phyloP scores from a whole-genome alignment of 1,140 invertebrate genomes.

The Maniola jurtina region DNA sequence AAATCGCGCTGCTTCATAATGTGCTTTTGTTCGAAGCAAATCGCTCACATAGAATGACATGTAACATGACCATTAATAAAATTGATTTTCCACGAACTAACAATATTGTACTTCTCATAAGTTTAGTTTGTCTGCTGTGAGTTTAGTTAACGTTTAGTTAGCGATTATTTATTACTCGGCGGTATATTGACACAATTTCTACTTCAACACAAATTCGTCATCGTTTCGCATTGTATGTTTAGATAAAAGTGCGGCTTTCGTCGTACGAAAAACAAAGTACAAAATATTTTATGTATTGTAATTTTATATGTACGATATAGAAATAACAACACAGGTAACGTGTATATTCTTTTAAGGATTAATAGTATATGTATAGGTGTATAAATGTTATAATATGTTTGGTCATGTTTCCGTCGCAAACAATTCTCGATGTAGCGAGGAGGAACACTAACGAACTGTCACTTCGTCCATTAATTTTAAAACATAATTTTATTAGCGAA shows the following conservation, averaged over 20 bases:
- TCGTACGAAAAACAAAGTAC: constrained; percentile 73
- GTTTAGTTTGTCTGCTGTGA: constrained; percentile 46
- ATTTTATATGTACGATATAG: constrained; percentile 75
- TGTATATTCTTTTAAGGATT: constrained; percentile 73
- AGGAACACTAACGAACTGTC: constrained; percentile 76
- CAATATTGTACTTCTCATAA: constrained; percentile 77
- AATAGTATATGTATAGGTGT: constrained; percentile 63
- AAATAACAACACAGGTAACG: constrained; percentile 69
- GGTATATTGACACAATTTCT: constrained; percentile 18
- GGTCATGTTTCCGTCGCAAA: constrained; percentile 76
- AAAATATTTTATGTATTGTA: constrained; percentile 78
- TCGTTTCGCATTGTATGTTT: constrained; percentile 56
- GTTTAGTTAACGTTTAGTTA: constrained; percentile 31
- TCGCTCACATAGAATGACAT: constrained; percentile 2
- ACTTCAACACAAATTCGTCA: constrained; percentile 25
- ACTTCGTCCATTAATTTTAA: constrained; percentile 79
- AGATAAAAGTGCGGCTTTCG: constrained; percentile 62
- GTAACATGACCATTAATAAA: constrained; percentile 5
- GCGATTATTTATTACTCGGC: constrained; percentile 20
- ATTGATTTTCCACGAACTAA: constrained; percentile 39
- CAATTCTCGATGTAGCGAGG: constrained; percentile 71
- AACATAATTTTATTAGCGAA: constrained; percentile 73
- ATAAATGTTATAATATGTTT: constrained; percentile 67
- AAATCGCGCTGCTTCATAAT: neutral
- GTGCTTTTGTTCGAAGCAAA: neutral